A percentile compares a stretch with the other conserved stretches of the same genome.
Conservation (phyloP, 2,888 invertebrate genomes). For the Antitype chi region DNA sequence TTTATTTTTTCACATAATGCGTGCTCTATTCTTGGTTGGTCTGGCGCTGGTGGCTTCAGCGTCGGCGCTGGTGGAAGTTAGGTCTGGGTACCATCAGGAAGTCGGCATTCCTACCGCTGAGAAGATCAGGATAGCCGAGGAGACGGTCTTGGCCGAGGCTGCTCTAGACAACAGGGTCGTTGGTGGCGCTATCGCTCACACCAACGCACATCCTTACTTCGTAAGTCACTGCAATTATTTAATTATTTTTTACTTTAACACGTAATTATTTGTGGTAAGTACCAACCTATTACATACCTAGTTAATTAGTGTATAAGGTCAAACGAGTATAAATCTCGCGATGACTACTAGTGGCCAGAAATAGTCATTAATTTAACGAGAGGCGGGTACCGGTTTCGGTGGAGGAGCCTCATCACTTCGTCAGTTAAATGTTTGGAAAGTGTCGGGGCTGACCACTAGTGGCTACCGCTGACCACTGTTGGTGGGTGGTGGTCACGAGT, state of each 20-base stretch:
- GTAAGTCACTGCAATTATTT: conserved; percentile 65
- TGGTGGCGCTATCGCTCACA: conserved; percentile 74
- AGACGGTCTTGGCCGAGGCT: conserved; percentile 34
- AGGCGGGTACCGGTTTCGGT: background rate
- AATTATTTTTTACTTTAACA: background rate
- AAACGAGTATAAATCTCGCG: background rate
- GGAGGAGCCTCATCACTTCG: background rate
- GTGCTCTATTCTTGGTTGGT: conserved; percentile 58
- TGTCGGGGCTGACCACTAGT: background rate
- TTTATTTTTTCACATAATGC: conserved; percentile 66
- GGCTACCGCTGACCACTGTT: background rate
- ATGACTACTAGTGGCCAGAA: background rate
- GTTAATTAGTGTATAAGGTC: no score
- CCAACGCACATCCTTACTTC: conserved; percentile 75
- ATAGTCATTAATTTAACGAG: background rate
- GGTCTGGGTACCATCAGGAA: conserved; percentile 72
- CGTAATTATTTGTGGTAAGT: conserved; percentile 56
- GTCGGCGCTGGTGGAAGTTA: conserved; percentile 64
- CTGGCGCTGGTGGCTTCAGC: conserved; percentile 66
- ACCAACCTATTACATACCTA: no score
- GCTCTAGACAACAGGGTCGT: conserved; percentile 70
- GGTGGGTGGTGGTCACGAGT: background rate
- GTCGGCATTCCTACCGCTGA: conserved; percentile 80
- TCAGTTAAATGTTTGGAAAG: background rate
- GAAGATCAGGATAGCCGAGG: conserved; percentile 75